Evolutionary conservation across 1,140 invertebrate genomes (phyloP), one percentile per base, ranked within the genome.

Genomic region (Megathymus violae): DNA sequence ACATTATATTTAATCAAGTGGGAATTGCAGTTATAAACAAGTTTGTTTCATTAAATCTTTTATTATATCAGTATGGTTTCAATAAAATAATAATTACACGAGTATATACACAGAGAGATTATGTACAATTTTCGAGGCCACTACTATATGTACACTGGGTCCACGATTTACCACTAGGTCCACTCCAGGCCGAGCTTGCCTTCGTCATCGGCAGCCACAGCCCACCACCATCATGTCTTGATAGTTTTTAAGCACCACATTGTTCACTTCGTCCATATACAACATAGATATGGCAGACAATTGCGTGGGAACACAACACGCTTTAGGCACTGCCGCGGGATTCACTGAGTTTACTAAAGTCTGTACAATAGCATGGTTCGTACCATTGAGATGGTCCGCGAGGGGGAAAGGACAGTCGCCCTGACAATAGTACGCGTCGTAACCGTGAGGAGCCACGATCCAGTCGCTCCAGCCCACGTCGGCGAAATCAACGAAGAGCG

Each of bases 391-490:
- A 88, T 99, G 97, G 74, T 98, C 97, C 16, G 96, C 94, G 60
- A 99, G 91, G 1, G 98, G 98, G 79, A 97, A 99, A 4, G 95
- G 95, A 91, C 98, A 99, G 74, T 98, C 96, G 2, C 99, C 98
- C 71, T 97, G 94, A 90, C 98, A 99, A 87, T 97, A 98, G 91
- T 94, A 99, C 0, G 98, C 98, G 70, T 99, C 95, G 91, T 99
- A 99, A 14, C 98, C 97, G 4, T 95, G 94, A 1, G 99, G 99
- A 4, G 98, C 98, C n/a, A 99, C 97, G 76, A 99, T 99, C 99
- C 99, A 99, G 90, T 99, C 97, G 78, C 97, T 96, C 99, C 99
- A 99, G 14, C 98, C 98, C 7, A 99, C 98, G 71, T 99, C 97
- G 4, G 91, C 94, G 86, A 99, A 99, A 89, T 99, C 97, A n/a